Percentiles rank a stretch among this genome's conserved stretches.
Evolutionary conservation across 1,140 invertebrate species (phyloP).

Genomic region (Scaptomyza hsui): DNA sequence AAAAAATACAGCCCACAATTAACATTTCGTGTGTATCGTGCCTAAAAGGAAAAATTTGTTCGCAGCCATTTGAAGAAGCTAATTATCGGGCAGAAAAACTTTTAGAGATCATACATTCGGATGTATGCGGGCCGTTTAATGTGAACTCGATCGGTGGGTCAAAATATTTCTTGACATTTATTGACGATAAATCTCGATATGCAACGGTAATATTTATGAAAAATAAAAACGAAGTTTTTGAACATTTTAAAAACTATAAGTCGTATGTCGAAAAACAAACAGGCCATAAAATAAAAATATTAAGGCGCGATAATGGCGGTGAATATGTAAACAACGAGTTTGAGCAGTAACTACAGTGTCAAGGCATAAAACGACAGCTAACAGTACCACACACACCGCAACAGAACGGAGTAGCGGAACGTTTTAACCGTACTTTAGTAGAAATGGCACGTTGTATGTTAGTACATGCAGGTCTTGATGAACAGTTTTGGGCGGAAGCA

Average conservation of each 20-base stretch:
- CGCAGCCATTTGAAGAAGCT: no score
- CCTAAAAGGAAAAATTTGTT: no score
- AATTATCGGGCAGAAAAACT: no score
- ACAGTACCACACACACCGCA: background rate
- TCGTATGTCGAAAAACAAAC: background rate
- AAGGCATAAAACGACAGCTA: background rate
- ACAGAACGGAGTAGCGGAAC: background rate
- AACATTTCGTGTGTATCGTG: no score
- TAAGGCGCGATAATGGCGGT: background rate
- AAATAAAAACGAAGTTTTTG: background rate
- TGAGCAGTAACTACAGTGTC: background rate
- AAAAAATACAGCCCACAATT: no score
- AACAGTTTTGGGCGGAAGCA: slow-evolving; percentile 7
- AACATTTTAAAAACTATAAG: background rate
- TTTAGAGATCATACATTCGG: no score
- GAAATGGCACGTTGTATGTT: slow-evolving; percentile 2
- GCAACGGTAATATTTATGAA: background rate
- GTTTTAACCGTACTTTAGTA: background rate
- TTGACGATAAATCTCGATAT: background rate
- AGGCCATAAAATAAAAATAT: background rate
- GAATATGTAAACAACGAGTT: background rate
- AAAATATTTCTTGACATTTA: background rate
- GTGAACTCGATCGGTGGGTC: no score
- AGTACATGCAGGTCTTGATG: background rate
- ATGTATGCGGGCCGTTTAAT: no score